These are phyloP conservation scores for Drosophila barbarae DNA, from an alignment of 2,888 invertebrate species.

Conservation along the genomic window DNA sequence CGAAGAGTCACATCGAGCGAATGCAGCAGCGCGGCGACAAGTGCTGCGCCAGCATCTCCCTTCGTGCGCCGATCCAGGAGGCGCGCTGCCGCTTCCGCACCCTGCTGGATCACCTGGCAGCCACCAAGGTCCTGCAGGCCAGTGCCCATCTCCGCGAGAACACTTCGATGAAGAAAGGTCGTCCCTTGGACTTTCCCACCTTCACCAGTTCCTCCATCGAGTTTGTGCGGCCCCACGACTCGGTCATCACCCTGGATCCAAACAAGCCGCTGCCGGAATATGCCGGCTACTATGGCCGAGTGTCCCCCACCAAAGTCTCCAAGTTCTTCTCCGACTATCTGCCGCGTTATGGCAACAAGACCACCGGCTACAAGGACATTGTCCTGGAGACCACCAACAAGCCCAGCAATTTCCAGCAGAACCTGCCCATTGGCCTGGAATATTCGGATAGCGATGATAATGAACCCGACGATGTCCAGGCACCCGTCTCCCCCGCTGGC, in stretches of 20 bases:
- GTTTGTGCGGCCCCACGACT: conserved; percentile 46
- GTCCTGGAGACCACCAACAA: conserved; percentile 51
- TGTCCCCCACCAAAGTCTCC: conserved; percentile 26
- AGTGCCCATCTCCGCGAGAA: conserved; percentile 3
- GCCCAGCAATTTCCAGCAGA: conserved; percentile 51
- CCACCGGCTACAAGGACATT: conserved; percentile 48
- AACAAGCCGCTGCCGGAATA: conserved; percentile 47
- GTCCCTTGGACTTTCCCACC: conserved; percentile 1
- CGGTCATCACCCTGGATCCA: conserved; percentile 23
- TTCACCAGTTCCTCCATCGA: conserved; percentile 12
- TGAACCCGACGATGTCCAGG: background rate
- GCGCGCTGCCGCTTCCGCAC: conserved; percentile 39
- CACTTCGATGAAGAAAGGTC: background rate
- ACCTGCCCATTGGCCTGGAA: conserved; percentile 53
- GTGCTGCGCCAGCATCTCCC: conserved; percentile 5
- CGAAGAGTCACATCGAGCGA: conserved; percentile 1
- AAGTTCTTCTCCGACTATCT: conserved; percentile 53
- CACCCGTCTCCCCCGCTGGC: background rate
- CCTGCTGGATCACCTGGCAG: conserved; percentile 27
- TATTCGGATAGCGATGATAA: conserved; percentile 44
- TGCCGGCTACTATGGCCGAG: conserved; percentile 53
- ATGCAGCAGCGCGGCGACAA: conserved; percentile 27
- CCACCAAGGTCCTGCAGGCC: conserved; percentile 29
- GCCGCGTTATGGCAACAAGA: conserved; percentile 51
- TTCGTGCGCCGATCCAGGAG: conserved; percentile 32